Evolutionary conservation across 2,113 vertebrate genomes (phyloP), one percentile per base, ranked within the genome.

Genomic region (Trogon surrucura): DNA sequence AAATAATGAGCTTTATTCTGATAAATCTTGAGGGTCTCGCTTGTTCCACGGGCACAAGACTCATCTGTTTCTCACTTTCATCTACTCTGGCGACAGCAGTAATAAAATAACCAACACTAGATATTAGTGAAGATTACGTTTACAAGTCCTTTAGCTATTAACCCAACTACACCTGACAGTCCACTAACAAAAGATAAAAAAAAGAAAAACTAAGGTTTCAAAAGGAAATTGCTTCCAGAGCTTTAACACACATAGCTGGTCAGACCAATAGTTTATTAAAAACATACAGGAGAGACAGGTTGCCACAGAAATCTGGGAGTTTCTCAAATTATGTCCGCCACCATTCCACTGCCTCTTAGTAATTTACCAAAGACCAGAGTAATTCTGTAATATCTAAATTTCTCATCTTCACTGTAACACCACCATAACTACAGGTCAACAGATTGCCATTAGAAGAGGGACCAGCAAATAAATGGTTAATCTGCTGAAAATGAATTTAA

Each of bases 401-500:
- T 85, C 9, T 16, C 30, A 23, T 36, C 5, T 84, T 25, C 26
- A 75, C 29, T 67, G 13, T 10, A 88, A 91, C 16, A 23, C 41
- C 7, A n/a, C 7, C 4, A 2, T 38, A 84, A 60, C 20, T 45
- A 41, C 11, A 80, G 53, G 34, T 20, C 41, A 64, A 54, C 10
- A 81, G 93, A 89, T 61, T 22, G 10, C 26, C 62, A 27, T 38
- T 41, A 58, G 25, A 83, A 73, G 34, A 73, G 1, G 3, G 4
- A 64, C 51, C 67, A 88, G 88, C 64, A 94, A 85, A 66, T 17
- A 83, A 85, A 73, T n/a, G 34, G 95, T 96, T 96, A 96, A 93
- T 62, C 51, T 60, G 26, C 29, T 60, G 64, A 82, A 65, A 89
- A 91, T 7, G 3, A 84, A 11, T 29, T 61, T 48, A 34, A 51